phyloP scores from a whole-genome alignment of 2,797 vertebrate genomes.

The Eospalax fontanierii region DNA sequence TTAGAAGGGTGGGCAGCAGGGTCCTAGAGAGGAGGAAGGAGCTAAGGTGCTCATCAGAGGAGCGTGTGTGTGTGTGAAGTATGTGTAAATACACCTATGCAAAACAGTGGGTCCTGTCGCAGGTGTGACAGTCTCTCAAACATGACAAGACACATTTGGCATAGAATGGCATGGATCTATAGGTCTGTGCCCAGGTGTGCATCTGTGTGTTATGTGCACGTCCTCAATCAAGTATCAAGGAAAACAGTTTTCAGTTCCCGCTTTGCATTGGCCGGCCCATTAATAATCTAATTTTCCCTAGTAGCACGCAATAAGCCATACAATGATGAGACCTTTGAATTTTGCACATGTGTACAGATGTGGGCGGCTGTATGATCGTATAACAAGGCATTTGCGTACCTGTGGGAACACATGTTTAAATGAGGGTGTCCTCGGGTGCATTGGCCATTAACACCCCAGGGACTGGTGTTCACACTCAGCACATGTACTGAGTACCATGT shows the following conservation, averaged over 20 bases:
- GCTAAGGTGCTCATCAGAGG: not conserved
- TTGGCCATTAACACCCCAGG: too few relatives aligned
- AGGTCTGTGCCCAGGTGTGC: not conserved
- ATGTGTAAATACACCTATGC: not conserved
- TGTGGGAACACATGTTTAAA: too few relatives aligned
- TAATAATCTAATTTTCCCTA: not conserved
- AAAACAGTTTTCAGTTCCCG: not conserved
- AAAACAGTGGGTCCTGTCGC: not conserved
- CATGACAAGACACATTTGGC: not conserved
- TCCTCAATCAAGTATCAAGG: not conserved
- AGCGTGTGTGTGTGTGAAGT: not conserved
- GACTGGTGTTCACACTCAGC: fast-evolving
- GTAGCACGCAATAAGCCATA: fast-evolving
- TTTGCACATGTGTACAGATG: not conserved
- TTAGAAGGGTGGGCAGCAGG: conserved; percentile 79
- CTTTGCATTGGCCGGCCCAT: not conserved
- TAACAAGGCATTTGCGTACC: fast-evolving
- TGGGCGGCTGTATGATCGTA: fast-evolving
- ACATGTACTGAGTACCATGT: fast-evolving
- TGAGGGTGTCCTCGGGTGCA: too few relatives aligned
- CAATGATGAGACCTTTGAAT: not conserved
- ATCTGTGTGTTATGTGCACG: not conserved
- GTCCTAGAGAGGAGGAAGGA: not conserved
- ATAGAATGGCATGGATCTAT: fast-evolving
- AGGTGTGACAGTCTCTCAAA: not conserved